Evolutionary conservation across 2,888 invertebrate species (phyloP), one percentile per base, ranked within the genome.

Genomic region (Enchytraeus crypticus): DNA sequence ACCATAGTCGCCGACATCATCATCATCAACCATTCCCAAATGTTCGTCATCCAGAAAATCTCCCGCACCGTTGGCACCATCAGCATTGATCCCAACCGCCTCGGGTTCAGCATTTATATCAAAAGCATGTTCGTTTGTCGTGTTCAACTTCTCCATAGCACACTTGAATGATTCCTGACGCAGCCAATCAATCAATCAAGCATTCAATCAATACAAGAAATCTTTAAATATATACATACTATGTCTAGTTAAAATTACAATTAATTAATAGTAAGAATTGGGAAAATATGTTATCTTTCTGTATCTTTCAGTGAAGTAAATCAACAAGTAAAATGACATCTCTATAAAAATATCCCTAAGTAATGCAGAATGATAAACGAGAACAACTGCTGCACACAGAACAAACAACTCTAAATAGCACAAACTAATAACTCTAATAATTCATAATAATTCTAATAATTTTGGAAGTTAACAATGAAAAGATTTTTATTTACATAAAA

Each of bases 81-180:
- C 55, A 2, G 21, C 51, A 38, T 4, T 27, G n/a, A 2, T 54
- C 63, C 26, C 56, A 45, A 53, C 57, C 62, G 18, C 61, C 64
- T 75, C 75, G 3, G 70, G 67, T 59, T 75, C 75, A 18, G 75
- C 75, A 51, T 74, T 70, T 46, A 74, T 68, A 64, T 77, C 77
- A 71, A 77, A 77, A 3, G 71, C 72, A 62, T 74, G 73, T 5
- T 73, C 72, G 5, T 26, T 46, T n/a, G n/a, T n/a, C 34, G 45
- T 61, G n/a, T n/a, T 34, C 5, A 53, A 33, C 18, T 51, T 29
- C 29, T 45, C 45, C 51, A 55, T 21, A 18, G 21, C 45, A 11
- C 49, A 49, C 18, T 23, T 43, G 34, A 49, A 21, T n/a, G 29
- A 38, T 5, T 51, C 45, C 54, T 62, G 47, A 46, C 38, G 23